Evolutionary conservation across 2,888 invertebrate species (phyloP).

Genomic region (Andrena hattorfiana): DNA sequence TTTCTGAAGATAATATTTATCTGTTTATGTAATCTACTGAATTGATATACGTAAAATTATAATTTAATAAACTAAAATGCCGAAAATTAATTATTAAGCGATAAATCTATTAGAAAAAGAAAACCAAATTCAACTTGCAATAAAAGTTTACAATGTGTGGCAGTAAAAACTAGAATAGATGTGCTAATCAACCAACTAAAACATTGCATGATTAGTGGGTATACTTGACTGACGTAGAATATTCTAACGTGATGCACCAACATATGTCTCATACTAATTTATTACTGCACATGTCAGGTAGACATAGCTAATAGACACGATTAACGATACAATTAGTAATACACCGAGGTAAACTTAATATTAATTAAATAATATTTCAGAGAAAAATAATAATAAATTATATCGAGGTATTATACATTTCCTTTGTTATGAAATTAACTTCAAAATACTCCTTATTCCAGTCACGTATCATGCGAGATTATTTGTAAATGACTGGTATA

Average conservation of each 20-base stretch:
- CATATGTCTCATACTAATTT: background rate
- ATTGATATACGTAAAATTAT: too few species aligned
- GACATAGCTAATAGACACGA: too few species aligned
- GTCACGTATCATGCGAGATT: conserved; percentile 29
- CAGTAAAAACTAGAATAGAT: background rate
- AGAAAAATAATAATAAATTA: background rate
- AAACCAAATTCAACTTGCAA: too few species aligned
- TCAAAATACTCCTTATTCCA: conserved; percentile 6
- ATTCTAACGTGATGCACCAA: background rate
- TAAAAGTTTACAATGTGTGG: too few species aligned
- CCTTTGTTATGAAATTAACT: background rate
- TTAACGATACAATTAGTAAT: too few species aligned
- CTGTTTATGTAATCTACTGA: too few species aligned
- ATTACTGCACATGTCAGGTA: too few species aligned
- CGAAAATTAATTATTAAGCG: too few species aligned
- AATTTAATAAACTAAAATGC: background rate
- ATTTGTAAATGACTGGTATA: conserved; percentile 43
- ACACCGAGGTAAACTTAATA: too few species aligned
- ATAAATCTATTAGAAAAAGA: too few species aligned
- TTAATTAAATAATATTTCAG: too few species aligned
- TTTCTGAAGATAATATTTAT: too few species aligned
- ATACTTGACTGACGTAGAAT: background rate
- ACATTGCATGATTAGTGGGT: background rate
- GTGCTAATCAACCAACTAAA: background rate
- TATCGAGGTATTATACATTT: background rate